These are phyloP conservation scores for Anoplophora glabripennis DNA, from an alignment of 1,140 invertebrate genomes.

Conservation along the genomic window DNA sequence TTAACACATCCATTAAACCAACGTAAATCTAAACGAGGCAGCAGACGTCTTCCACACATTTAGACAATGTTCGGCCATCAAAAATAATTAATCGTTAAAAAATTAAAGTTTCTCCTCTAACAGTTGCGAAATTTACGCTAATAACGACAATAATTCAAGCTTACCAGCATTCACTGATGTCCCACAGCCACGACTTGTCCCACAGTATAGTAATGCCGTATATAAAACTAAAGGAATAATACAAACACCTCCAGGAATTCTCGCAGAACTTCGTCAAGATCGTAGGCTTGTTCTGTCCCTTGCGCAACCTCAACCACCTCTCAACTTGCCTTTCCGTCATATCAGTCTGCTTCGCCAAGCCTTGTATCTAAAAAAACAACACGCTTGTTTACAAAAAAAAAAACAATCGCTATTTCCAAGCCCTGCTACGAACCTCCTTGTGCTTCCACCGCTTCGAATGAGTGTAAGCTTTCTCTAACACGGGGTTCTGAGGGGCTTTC, in stretches of 20 bases:
- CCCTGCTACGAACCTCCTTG: constrained; percentile 60
- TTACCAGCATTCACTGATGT: constrained; percentile 89
- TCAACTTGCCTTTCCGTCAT: constrained; percentile 81
- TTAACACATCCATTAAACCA: no score
- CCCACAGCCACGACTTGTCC: constrained; percentile 94
- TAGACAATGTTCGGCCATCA: no score
- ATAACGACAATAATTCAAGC: constrained; percentile 40
- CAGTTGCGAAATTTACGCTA: no score
- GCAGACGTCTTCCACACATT: no score
- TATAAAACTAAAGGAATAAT: constrained; percentile 80
- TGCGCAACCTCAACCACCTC: constrained; percentile 81
- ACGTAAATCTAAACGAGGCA: no score
- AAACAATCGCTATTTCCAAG: not conserved
- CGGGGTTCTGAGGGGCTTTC: constrained; percentile 64
- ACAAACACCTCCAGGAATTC: constrained; percentile 85
- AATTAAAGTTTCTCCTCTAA: no score
- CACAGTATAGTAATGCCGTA: constrained; percentile 80
- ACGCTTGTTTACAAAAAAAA: not conserved
- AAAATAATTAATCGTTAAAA: no score
- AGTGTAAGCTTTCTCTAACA: constrained; percentile 71
- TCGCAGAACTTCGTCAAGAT: constrained; percentile 91
- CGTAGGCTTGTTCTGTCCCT: constrained; percentile 80
- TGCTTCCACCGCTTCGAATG: constrained; percentile 66
- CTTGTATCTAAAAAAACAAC: constrained; percentile 59
- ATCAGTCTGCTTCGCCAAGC: constrained; percentile 82